phyloP scores from a whole-genome alignment of 1,140 invertebrate genomes.

The Bombus vancouverensis region DNA sequence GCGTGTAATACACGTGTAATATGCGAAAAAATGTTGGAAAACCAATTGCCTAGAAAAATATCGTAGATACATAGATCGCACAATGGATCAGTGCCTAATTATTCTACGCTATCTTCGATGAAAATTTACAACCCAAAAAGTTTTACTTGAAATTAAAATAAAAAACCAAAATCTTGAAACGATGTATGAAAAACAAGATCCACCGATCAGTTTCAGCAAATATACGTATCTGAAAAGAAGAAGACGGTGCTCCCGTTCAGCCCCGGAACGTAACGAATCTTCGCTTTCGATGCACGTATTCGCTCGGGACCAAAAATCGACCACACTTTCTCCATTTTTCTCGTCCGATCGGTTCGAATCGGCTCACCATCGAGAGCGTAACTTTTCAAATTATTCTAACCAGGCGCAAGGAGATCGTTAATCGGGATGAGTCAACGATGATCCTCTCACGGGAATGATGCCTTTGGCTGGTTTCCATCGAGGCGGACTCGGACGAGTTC shows the following conservation, averaged over 20 bases:
- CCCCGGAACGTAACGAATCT: background rate
- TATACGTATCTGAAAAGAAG: background rate
- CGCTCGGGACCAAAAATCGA: background rate
- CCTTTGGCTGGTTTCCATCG: background rate
- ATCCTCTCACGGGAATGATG: slow-evolving; percentile 16
- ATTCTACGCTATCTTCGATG: too few relatives aligned
- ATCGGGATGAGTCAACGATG: slow-evolving; percentile 3
- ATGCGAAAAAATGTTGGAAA: too few relatives aligned
- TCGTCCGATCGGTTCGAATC: background rate
- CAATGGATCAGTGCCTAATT: too few relatives aligned
- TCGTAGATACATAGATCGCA: too few relatives aligned
- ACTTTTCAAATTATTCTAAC: slow-evolving; percentile 33
- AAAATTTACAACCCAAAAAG: too few relatives aligned
- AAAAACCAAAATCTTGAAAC: background rate
- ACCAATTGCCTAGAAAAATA: too few relatives aligned
- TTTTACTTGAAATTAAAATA: too few relatives aligned
- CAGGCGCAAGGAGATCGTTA: slow-evolving; percentile 2
- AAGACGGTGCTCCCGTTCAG: background rate
- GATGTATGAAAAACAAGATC: fast-evolving
- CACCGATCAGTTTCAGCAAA: background rate
- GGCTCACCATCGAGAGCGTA: background rate
- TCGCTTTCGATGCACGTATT: background rate
- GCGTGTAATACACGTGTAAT: too few relatives aligned
- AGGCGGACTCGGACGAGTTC: slow-evolving; percentile 22
- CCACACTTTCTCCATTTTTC: slow-evolving; percentile 9